Conservation (phyloP, 1,140 invertebrate species). For the Branchinecta lindahli region DNA sequence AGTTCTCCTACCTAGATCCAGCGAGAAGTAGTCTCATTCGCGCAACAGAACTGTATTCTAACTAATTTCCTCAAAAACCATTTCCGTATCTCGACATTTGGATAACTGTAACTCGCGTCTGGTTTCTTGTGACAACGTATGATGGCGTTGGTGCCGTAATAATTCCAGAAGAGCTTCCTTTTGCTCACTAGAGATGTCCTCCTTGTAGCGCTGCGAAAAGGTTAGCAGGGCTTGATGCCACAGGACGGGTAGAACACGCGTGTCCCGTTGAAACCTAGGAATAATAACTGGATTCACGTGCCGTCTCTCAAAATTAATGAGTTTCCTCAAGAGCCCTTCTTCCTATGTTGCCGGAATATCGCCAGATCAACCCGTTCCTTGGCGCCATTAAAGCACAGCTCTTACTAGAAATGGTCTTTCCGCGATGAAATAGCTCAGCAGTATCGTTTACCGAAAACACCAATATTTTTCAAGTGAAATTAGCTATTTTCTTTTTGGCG, state of each 20-base stretch:
- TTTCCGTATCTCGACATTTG: constrained; percentile 50
- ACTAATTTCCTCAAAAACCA: background rate
- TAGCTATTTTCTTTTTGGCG: no score
- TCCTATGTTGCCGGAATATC: no score
- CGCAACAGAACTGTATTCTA: background rate
- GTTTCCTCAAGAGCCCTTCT: no score
- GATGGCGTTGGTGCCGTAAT: constrained; percentile 58
- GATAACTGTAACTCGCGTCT: constrained; percentile 65
- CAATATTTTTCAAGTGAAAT: no score
- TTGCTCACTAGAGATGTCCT: constrained; percentile 83
- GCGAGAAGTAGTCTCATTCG: no score
- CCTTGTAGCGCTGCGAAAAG: constrained; percentile 89
- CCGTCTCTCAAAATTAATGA: no score
- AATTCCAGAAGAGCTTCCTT: constrained; percentile 66
- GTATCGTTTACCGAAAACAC: no score
- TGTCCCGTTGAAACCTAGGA: constrained; percentile 65
- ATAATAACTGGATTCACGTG: constrained; percentile 13
- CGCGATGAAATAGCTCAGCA: no score
- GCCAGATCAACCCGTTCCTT: no score
- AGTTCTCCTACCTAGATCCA: no score
- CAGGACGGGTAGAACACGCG: constrained; percentile 70
- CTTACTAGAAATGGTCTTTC: no score
- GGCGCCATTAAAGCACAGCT: no score
- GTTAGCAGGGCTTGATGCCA: constrained; percentile 93
- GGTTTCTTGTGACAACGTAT: constrained; percentile 66